These are phyloP conservation scores for Clarias laeviceps DNA, from an alignment of 2,797 vertebrate genomes.

Conservation along the genomic window DNA sequence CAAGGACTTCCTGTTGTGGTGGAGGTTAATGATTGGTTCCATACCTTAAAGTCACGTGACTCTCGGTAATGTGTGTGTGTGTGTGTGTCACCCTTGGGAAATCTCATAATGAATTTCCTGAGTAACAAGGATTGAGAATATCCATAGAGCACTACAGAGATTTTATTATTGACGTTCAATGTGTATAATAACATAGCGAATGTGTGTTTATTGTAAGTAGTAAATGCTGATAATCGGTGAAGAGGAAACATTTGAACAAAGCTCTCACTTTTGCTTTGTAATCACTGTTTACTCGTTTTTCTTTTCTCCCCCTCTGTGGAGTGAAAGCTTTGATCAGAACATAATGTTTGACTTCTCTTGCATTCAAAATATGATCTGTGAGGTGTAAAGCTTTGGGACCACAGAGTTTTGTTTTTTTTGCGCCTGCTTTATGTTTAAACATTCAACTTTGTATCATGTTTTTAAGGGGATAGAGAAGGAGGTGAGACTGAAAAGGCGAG, in stretches of 20 bases:
- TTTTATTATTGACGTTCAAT: neutral
- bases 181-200: neutral
- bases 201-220: neutral
- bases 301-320: neutral
- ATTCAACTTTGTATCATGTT: slow-evolving; percentile 36
- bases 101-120: slow-evolving; percentile 20
- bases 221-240: neutral
- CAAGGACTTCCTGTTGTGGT: slow-evolving; percentile 77
- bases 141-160: neutral
- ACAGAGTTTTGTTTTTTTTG: neutral
- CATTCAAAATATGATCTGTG: slow-evolving; percentile 16
- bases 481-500: slow-evolving; percentile 27
- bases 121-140: slow-evolving; percentile 5
- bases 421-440: slow-evolving; percentile 29
- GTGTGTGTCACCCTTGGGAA: slow-evolving; percentile 26
- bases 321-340: neutral
- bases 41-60: slow-evolving; percentile 60
- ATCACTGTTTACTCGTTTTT: neutral
- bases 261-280: neutral
- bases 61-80: slow-evolving; percentile 23
- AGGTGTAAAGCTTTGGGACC: slow-evolving; percentile 18
- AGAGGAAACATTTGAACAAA: neutral
- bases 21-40: slow-evolving; percentile 67
- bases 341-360: neutral
- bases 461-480: neutral